A percentile compares a stretch with the other conserved stretches of the same genome.
Evolutionary conservation across 2,797 vertebrate genomes (phyloP).

Genomic region (Phataginus tetradactyla): DNA sequence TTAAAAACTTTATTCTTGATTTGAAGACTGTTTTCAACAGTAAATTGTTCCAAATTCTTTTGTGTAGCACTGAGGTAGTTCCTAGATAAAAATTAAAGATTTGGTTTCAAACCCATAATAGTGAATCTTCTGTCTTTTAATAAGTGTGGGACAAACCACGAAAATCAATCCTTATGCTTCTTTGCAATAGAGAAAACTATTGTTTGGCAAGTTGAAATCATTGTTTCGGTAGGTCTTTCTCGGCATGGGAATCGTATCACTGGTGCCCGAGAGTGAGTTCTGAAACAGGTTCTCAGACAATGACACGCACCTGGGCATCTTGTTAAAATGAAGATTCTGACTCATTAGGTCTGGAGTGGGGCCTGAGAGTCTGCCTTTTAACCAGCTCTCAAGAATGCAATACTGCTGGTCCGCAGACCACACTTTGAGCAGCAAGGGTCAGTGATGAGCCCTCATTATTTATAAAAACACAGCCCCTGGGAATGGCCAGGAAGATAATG

Average conservation of each 20-base stretch:
- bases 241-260: neutral
- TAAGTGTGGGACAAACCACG: conserved; percentile 39
- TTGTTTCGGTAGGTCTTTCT: neutral
- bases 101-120: conserved; percentile 18
- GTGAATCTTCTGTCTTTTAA: conserved; percentile 10
- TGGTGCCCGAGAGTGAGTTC: conserved; percentile 29
- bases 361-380: conserved; percentile 3
- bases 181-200: conserved; percentile 36
- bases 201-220: conserved; percentile 29
- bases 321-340: conserved; percentile 26
- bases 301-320: neutral
- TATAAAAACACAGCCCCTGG: conserved; percentile 28
- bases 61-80: neutral
- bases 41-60: conserved; percentile 40
- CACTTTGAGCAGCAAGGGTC: neutral
- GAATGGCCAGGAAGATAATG: neutral
- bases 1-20: conserved; percentile 12
- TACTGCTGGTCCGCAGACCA: neutral
- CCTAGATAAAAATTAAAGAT: conserved; percentile 50
- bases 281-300: neutral
- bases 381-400: neutral
- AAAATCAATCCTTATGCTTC: neutral
- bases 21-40: neutral
- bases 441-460: neutral
- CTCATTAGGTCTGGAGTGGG: neutral